Conservation (phyloP, 1,140 invertebrate genomes). For the Druon quercuslanigerum region DNA sequence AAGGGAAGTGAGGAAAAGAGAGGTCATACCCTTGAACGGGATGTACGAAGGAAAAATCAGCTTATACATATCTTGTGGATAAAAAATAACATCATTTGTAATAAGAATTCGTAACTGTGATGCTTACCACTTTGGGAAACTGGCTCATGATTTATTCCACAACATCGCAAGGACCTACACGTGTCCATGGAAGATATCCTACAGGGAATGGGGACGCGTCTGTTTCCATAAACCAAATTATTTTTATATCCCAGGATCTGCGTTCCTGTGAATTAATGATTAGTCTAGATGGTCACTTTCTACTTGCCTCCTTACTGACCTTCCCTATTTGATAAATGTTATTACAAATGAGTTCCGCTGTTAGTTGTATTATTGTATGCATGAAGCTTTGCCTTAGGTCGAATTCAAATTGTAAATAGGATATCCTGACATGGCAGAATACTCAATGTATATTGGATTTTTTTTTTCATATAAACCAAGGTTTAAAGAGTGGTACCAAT, state of each 20-base stretch:
- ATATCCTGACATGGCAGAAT: too few relatives aligned
- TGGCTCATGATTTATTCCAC: slow-evolving; percentile 59
- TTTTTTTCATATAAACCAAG: too few relatives aligned
- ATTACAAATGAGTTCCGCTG: slow-evolving; percentile 4
- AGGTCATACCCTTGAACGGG: slow-evolving; percentile 20
- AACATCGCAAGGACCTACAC: slow-evolving; percentile 39
- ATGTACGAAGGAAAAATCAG: slow-evolving; percentile 23
- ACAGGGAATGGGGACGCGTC: slow-evolving; percentile 57
- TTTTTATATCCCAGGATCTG: slow-evolving; percentile 70
- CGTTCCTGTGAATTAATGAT: slow-evolving; percentile 69
- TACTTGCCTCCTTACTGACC: slow-evolving; percentile 14
- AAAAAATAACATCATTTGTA: slow-evolving; percentile 31
- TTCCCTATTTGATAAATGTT: slow-evolving; percentile 23
- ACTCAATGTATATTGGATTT: too few relatives aligned
- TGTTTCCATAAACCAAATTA: slow-evolving; percentile 72
- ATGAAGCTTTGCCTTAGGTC: background rate
- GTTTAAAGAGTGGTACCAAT: too few relatives aligned
- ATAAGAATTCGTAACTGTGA: slow-evolving; percentile 36
- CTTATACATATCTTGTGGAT: background rate
- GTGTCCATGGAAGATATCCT: slow-evolving; percentile 27
- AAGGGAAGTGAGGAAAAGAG: background rate
- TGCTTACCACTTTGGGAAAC: slow-evolving; percentile 46
- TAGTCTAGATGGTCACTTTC: slow-evolving; percentile 44
- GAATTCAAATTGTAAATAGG: too few relatives aligned
- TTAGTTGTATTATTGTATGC: background rate